Evolutionary conservation across 1,140 invertebrate species (phyloP).

Genomic region (Phymorhynchus buccinoides): DNA sequence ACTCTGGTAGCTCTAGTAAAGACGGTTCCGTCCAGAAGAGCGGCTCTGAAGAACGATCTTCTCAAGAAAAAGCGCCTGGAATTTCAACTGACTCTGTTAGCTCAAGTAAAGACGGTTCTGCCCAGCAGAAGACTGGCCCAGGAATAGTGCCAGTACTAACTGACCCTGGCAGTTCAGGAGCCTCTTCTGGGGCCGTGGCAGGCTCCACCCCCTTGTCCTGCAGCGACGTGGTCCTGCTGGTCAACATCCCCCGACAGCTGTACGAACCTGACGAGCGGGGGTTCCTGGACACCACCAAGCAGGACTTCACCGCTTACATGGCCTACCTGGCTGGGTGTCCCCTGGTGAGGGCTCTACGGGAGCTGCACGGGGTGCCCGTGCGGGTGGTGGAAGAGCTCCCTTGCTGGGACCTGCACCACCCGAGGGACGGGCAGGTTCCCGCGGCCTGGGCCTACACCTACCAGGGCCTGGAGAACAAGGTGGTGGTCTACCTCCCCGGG

Average conservation of each 20-base stretch:
- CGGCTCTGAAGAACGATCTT: no score
- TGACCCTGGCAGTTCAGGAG: no score
- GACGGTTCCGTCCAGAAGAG: no score
- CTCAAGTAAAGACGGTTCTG: no score
- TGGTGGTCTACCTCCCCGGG: slow-evolving; percentile 43
- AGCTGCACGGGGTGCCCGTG: not conserved
- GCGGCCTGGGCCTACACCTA: slow-evolving; percentile 45
- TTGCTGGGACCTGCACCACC: slow-evolving; percentile 12
- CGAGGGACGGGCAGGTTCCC: slow-evolving; percentile 9
- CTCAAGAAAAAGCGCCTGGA: no score
- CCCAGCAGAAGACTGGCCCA: no score
- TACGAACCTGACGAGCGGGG: slow-evolving; percentile 36
- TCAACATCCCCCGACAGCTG: slow-evolving; percentile 35
- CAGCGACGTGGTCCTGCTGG: slow-evolving; percentile 41
- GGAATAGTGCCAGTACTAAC: no score
- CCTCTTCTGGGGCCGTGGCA: not conserved
- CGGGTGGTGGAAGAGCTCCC: slow-evolving; percentile 6
- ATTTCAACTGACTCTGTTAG: no score
- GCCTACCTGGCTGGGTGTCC: slow-evolving; percentile 26
- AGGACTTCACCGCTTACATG: slow-evolving; percentile 41
- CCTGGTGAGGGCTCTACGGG: slow-evolving; percentile 14
- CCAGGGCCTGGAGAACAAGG: slow-evolving; percentile 49
- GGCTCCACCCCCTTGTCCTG: slow-evolving; percentile 22
- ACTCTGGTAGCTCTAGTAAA: no score
- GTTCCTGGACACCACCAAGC: slow-evolving; percentile 41